Evolutionary conservation across 2,797 vertebrate genomes (phyloP).

Genomic region (Pseudochirops cupreus): DNA sequence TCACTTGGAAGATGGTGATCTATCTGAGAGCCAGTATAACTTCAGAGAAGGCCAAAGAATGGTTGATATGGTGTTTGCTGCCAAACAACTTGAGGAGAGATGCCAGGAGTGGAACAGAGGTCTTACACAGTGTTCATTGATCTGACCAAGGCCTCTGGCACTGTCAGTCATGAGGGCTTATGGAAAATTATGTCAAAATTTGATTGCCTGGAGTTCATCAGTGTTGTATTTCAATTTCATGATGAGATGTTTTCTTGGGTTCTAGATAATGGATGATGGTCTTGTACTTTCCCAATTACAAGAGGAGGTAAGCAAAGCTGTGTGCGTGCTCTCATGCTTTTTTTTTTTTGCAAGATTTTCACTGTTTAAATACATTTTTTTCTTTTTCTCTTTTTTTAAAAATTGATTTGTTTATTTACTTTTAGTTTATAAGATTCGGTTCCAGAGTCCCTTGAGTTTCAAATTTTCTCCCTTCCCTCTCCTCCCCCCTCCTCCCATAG

Average conservation of each 20-base stretch:
- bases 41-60: background rate
- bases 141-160: background rate
- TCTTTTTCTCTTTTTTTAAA: too few species aligned
- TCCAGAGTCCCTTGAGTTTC: too few species aligned
- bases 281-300: too few species aligned
- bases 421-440: too few species aligned
- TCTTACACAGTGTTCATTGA: background rate
- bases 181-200: background rate
- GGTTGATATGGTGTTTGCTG: too few species aligned
- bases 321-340: too few species aligned
- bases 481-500: too few species aligned
- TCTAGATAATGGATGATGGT: background rate
- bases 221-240: background rate
- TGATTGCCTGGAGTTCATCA: background rate
- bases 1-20: background rate
- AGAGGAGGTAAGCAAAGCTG: too few species aligned
- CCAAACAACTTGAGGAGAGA: background rate
- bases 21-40: background rate
- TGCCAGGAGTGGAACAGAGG: background rate
- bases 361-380: too few species aligned
- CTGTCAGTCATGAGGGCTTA: background rate
- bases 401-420: too few species aligned
- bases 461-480: too few species aligned
- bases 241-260: background rate
- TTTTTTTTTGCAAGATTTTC: too few species aligned